Percentiles rank a stretch among this genome's conserved stretches.
phyloP scores from a whole-genome alignment of 2,113 vertebrate species.

The Lepisosteus osseus region DNA sequence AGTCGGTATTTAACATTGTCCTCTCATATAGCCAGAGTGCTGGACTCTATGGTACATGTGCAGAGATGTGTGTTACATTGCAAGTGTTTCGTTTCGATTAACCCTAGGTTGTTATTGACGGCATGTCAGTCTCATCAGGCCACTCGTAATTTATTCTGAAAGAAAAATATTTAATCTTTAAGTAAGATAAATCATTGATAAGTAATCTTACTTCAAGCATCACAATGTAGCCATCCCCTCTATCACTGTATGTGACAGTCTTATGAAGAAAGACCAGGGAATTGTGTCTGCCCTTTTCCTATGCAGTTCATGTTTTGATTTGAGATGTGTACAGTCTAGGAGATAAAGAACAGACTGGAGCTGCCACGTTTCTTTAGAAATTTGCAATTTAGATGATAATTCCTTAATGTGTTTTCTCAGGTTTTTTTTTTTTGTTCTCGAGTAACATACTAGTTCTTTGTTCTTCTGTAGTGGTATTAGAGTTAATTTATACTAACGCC shows the following conservation, averaged over 20 bases:
- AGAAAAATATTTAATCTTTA: background rate
- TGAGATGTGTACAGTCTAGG: background rate
- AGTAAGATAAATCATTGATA: background rate
- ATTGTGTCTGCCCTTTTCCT: background rate
- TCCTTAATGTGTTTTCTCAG: constrained; percentile 5
- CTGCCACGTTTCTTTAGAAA: background rate
- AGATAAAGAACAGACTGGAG: background rate
- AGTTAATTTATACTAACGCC: constrained; percentile 3
- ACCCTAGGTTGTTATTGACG: too few relatives aligned
- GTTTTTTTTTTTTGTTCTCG: background rate
- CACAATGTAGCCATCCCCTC: background rate
- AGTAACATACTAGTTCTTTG: background rate
- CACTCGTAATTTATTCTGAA: background rate
- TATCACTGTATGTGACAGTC: background rate
- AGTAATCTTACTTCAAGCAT: too few relatives aligned
- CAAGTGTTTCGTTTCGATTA: background rate
- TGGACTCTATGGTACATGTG: too few relatives aligned
- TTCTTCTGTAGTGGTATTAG: constrained; percentile 11
- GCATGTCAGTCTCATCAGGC: background rate
- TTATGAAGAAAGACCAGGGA: background rate
- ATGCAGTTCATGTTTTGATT: background rate
- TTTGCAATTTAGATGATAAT: constrained; percentile 4
- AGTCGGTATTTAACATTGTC: too few relatives aligned
- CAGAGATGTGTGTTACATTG: background rate
- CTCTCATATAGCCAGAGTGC: too few relatives aligned